Base-by-base conservation (phyloP, 1,140 invertebrate genomes). In the Tetragnatha versicolor region DNA sequence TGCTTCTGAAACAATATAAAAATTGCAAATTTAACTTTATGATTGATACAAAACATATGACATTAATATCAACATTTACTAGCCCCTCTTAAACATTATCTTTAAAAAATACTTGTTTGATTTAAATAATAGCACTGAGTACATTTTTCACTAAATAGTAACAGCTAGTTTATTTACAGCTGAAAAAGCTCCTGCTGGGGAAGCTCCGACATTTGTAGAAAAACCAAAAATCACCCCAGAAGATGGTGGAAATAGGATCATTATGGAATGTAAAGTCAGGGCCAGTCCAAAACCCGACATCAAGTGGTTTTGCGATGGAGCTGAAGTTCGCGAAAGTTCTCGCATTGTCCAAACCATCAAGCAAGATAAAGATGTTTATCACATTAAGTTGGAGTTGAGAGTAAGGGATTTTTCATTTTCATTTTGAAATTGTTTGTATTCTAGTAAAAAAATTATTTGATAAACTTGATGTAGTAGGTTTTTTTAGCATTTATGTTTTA, bases 201-300 rank as follows among this genome's bases (percentile, higher is more conserved):
- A 96, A 84, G 95, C 96, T n/a, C 98, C 98, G 70, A 97, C 94
- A 25, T 99, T 99, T 86, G 91, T 97, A 51, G 96, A 98, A 85
- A 99, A 99, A 86, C 98, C 98, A 25, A 90, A 91, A 81, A 98
- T 98, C 83, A 93, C 93, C 80, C 98, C 97, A 0, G 93, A 96
- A 86, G 92, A 98, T 84, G 94, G 94, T 84, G 97, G 97, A 12
- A 97, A 97, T 89, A 88, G 97, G 55, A 94, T 99, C 20, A 91
- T 97, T 55, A 98, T 99, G 95, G 96, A 98, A 85, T 98, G 96
- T 85, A 94, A 93, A 84, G 93, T 98, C 0, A 94, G 93, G 82
- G 95, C 97, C 37, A 94, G 94, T 84, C 95, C 97, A 0, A 94
- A 94, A 87, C 97, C 97, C 25, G 92, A 91, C 49, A 95, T 98